Percentiles rank a stretch among this genome's conserved stretches.
These are phyloP conservation scores for Meandrina meandrites DNA, from an alignment of 92 coral and sea anemone genomes.

Conservation along the genomic window DNA sequence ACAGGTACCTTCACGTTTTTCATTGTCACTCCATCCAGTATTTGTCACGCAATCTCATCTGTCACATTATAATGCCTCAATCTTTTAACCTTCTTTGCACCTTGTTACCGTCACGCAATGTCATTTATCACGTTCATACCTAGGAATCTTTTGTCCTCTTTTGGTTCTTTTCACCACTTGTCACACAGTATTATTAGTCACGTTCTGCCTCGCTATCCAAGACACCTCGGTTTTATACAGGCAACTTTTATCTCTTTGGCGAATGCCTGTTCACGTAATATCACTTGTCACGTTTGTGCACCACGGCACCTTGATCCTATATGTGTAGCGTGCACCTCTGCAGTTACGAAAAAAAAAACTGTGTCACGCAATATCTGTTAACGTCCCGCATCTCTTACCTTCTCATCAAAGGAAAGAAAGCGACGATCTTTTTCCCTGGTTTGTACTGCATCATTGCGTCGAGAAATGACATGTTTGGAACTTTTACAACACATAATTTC, in stretches of 20 bases:
- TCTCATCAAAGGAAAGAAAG: not conserved
- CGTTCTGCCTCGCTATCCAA: not conserved
- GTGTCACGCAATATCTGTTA: not conserved
- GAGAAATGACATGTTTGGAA: not conserved
- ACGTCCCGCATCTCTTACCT: not conserved
- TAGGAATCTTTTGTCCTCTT: not conserved
- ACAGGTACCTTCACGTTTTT: conserved; percentile 34
- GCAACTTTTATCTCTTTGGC: not conserved
- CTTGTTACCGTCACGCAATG: not conserved
- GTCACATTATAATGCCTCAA: not conserved
- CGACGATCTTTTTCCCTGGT: not conserved
- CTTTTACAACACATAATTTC: not conserved
- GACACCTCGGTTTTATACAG: not conserved
- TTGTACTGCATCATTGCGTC: not conserved
- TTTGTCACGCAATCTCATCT: conserved; percentile 14
- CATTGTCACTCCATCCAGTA: conserved; percentile 7
- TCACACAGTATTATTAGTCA: not conserved
- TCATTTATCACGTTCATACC: not conserved
- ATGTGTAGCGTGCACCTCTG: not conserved
- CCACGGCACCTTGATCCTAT: conserved; percentile 1
- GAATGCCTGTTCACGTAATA: not conserved
- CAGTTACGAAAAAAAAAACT: not conserved
- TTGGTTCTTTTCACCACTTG: not conserved
- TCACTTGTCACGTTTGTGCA: not conserved
- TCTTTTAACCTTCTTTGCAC: not conserved